Percentiles rank a stretch among this genome's conserved stretches.
These are phyloP conservation scores for Poeciliopsis infans DNA, from an alignment of 2,797 vertebrate genomes.

Conservation along the genomic window DNA sequence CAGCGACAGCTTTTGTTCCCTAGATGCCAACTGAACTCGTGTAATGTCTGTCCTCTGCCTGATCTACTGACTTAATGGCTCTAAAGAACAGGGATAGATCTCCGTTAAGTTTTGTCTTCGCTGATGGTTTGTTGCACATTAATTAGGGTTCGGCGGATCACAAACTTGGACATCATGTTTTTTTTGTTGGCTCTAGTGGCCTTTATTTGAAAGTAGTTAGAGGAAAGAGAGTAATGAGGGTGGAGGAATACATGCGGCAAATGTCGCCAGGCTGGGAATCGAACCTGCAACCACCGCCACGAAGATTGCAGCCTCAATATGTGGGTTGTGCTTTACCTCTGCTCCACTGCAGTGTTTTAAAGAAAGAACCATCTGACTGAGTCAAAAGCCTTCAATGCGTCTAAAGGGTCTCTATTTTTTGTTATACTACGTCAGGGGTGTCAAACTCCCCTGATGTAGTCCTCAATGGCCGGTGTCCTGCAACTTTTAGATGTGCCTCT, in stretches of 20 bases:
- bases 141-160: not conserved
- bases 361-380: not conserved
- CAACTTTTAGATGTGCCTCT: no score
- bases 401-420: not conserved
- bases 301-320: no score
- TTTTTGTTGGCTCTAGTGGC: no score
- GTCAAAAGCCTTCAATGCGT: not conserved
- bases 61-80: not conserved
- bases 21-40: not conserved
- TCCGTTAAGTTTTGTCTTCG: not conserved
- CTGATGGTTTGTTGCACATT: not conserved
- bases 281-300: no score
- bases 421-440: not conserved
- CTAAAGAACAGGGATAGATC: not conserved
- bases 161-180: not conserved
- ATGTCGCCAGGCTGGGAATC: no score
- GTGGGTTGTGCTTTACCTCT: no score
- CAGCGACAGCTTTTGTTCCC: not conserved
- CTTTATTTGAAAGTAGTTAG: no score
- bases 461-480: no score
- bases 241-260: no score
- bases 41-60: not conserved
- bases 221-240: no score
- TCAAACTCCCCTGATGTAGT: no score
- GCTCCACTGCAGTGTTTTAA: not conserved